Evolutionary conservation across 2,888 invertebrate species (phyloP), one percentile per base, ranked within the genome.

Genomic region (Cyclophora punctaria): DNA sequence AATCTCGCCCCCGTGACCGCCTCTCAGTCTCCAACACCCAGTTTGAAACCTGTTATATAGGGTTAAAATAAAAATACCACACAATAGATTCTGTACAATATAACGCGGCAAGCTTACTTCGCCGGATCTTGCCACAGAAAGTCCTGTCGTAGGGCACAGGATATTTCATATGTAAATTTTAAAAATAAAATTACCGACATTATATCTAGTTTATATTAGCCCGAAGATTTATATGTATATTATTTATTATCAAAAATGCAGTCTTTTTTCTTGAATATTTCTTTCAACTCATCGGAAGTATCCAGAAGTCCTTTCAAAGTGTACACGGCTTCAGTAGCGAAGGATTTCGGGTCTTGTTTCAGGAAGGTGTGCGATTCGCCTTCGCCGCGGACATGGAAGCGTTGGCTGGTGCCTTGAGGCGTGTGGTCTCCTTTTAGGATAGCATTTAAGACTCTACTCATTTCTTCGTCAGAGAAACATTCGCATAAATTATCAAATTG

Each of bases 401-500:
- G 20, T 20, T 20, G 20, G 20, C 20, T 20, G 20, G 20, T 20
- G 2, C 20, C 42, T 43, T 43, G 42, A 43, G 42, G 5, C 4
- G 42, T 20, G 33, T 20, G 34, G 6, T 44, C 34, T 7, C 59
- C 58, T 34, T 58, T 51, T 3, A 53, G 44, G 5, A 75, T 33
- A 6, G 62, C 56, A 40, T 58, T 52, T 33, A 68, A 62, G 2
- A 80, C 42, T 49, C 64, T 67, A 34, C 67, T 59, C 3, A 75
- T 44, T 53, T 77, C 78, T 7, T 70, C 71, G n/a, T 75, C 76
- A 2, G 78, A 76, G 48, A 78, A 79, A 53, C 83, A 85, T 33
- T 65, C 73, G 58, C 83, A 87, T 35, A 83, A 51, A 6, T 53
- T 58, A 34, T 83, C 78, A 51, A 71, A 78, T 50, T 78, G 67